Conservation (phyloP, 2,797 vertebrate genomes). For the Lerista edwardsae region DNA sequence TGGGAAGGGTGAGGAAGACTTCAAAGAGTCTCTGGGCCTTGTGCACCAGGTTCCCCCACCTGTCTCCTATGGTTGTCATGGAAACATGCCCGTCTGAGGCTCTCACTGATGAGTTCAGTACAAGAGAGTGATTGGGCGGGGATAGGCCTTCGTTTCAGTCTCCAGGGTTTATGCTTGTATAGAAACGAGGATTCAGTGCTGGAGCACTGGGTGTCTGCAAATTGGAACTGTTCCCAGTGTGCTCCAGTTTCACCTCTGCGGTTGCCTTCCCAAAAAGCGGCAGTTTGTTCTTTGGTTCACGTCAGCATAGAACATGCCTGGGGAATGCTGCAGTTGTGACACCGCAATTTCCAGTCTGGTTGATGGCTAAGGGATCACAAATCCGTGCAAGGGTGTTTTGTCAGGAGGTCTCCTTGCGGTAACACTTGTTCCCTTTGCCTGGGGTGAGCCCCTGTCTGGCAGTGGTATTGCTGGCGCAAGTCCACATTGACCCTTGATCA, state of each 20-base stretch:
- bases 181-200: conserved; percentile 64
- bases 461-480: too few relatives aligned
- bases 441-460: too few relatives aligned
- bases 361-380: too few relatives aligned
- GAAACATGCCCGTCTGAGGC: conserved; percentile 68
- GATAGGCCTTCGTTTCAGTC: conserved; percentile 68
- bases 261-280: neutral
- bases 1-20: conserved; percentile 30
- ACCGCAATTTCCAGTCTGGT: too few relatives aligned
- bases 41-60: neutral
- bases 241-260: neutral
- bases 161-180: conserved; percentile 66
- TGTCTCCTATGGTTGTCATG: conserved; percentile 62
- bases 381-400: too few relatives aligned
- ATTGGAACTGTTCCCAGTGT: neutral
- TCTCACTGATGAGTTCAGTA: conserved; percentile 66
- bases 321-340: too few relatives aligned
- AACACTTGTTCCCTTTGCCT: too few relatives aligned
- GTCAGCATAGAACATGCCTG: too few relatives aligned
- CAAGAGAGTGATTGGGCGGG: conserved; percentile 58
- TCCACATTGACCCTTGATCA: too few relatives aligned
- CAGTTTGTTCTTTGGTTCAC: neutral
- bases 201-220: neutral
- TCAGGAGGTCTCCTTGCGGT: too few relatives aligned
- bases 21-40: conserved; percentile 45